These are phyloP conservation scores for Microcaecilia unicolor DNA, from an alignment of 2,797 vertebrate genomes.

Conservation along the genomic window DNA sequence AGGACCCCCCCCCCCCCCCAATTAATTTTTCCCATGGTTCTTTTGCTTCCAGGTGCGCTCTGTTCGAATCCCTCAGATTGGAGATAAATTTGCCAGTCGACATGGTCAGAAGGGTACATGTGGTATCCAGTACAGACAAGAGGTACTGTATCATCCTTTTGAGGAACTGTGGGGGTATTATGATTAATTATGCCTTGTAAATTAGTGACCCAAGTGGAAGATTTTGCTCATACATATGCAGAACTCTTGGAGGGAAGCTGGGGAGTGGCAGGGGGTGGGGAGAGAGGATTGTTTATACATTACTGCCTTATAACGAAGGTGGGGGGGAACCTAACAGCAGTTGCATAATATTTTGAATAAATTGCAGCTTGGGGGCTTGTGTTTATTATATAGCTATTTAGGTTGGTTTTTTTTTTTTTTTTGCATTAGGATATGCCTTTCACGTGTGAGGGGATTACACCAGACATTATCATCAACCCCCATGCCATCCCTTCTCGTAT, in stretches of 20 bases:
- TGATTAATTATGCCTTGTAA: neutral
- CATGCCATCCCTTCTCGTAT: slow-evolving; percentile 97
- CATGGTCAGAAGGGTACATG: slow-evolving; percentile 97
- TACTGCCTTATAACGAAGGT: no score
- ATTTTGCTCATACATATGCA: rapidly evolving
- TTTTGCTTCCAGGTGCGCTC: slow-evolving; percentile 76
- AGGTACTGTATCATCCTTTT: slow-evolving; percentile 75
- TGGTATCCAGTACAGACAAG: slow-evolving; percentile 95
- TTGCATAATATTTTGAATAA: no score
- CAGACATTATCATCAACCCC: slow-evolving; percentile 97
- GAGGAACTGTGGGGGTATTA: no score
- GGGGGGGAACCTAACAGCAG: no score
- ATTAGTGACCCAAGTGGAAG: neutral
- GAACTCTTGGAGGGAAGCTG: neutral
- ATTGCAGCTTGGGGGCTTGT: neutral
- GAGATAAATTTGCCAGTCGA: slow-evolving; percentile 96
- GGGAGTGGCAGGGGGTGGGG: no score
- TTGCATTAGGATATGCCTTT: slow-evolving; percentile 89
- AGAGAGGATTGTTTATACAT: neutral
- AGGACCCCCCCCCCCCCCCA: no score
- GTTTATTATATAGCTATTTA: neutral
- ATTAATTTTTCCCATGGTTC: no score
- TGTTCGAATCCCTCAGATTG: slow-evolving; percentile 93
- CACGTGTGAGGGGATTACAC: slow-evolving; percentile 95
- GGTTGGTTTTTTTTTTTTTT: neutral